Evolutionary conservation across 2,888 invertebrate species (phyloP).

Genomic region (Pedicia rivosa): DNA sequence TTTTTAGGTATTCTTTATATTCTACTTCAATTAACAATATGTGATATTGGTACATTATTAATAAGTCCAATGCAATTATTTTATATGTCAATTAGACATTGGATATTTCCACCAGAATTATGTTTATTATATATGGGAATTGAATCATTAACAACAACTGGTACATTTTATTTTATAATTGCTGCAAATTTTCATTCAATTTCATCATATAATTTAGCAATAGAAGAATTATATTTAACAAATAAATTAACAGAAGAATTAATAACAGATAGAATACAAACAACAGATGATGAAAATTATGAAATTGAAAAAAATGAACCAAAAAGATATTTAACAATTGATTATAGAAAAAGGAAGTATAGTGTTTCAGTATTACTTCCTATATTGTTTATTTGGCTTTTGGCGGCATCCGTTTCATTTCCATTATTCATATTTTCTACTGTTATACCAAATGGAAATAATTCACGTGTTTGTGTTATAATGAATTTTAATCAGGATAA

Average conservation of each 20-base stretch:
- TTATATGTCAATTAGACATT: constrained; percentile 33
- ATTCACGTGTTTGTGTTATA: constrained; percentile 10
- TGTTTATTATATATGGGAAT: constrained; percentile 39
- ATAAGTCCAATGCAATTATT: constrained; percentile 36
- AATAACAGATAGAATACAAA: constrained; percentile 6
- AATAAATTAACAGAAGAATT: constrained; percentile 7
- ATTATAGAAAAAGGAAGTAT: constrained; percentile 33
- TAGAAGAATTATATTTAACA: constrained; percentile 8
- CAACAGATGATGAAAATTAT: constrained; percentile 11
- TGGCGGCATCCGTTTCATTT: constrained; percentile 39
- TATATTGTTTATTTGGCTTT: constrained; percentile 39
- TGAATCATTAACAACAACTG: constrained; percentile 37
- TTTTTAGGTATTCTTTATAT: constrained; percentile 37
- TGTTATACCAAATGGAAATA: constrained; percentile 10
- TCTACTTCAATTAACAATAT: constrained; percentile 36
- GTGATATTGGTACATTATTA: constrained; percentile 32
- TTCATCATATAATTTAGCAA: constrained; percentile 25
- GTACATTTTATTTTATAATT: constrained; percentile 38
- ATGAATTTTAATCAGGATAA: constrained; percentile 11
- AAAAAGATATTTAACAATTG: constrained; percentile 35
- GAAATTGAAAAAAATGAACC: constrained; percentile 16
- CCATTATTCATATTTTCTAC: constrained; percentile 22
- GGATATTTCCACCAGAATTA: constrained; percentile 33
- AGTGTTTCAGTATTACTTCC: constrained; percentile 36
- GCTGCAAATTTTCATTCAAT: constrained; percentile 41